phyloP scores from a whole-genome alignment of 30 jellyfish, hydroid and myxozoan genomes.

The Aurelia coerulea region DNA sequence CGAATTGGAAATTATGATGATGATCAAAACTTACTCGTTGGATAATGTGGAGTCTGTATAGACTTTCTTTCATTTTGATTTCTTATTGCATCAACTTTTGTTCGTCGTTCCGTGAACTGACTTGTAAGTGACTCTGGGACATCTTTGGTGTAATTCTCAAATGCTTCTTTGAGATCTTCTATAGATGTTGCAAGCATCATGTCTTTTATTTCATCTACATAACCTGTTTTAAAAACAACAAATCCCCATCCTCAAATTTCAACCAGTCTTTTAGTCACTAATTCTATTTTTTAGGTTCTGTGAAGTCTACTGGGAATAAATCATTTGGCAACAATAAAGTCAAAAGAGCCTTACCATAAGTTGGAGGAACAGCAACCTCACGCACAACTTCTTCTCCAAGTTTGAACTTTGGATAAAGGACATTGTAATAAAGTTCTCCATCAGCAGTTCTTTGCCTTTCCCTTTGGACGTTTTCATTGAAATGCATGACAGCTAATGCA shows the following conservation, averaged over 20 bases:
- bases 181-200: neutral
- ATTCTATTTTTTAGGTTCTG: constrained; percentile 2
- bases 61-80: constrained; percentile 7
- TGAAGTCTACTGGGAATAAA: constrained; percentile 10
- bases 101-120: neutral
- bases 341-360: constrained; percentile 21
- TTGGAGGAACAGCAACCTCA: constrained; percentile 51
- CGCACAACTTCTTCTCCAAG: constrained; percentile 50
- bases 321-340: neutral
- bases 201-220: neutral
- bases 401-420: constrained; percentile 33
- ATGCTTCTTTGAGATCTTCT: neutral
- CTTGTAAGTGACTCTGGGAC: constrained; percentile 1
- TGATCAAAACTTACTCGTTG: constrained; percentile 14
- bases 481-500: constrained; percentile 34
- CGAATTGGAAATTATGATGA: constrained; percentile 7
- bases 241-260: too few relatives aligned
- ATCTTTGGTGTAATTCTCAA: neutral
- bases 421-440: constrained; percentile 14
- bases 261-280: neutral
- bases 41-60: constrained; percentile 22
- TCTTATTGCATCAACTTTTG: constrained; percentile 8
- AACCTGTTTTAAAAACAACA: neutral
- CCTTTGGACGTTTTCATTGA: constrained; percentile 36
- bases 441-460: constrained; percentile 9